phyloP scores from a whole-genome alignment of 2,113 vertebrate species.

The Cyprinodon variegatus region DNA sequence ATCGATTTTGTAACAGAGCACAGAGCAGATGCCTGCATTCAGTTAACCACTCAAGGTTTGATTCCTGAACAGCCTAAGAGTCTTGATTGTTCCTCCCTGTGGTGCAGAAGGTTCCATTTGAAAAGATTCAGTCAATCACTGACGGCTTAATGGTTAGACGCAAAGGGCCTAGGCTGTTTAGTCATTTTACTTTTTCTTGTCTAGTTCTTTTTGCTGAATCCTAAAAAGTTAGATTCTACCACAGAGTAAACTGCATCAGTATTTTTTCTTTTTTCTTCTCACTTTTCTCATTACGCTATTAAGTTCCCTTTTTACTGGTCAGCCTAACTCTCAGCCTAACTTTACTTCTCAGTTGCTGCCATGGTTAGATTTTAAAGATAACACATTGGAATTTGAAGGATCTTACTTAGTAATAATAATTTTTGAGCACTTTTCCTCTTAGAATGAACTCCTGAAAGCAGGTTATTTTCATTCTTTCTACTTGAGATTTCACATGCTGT shows the following conservation, averaged over 20 bases:
- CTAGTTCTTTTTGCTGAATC: not conserved
- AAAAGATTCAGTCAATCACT: conserved; percentile 2
- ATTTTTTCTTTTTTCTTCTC: conserved; percentile 30
- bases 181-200: not conserved
- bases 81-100: not conserved
- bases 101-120: not conserved
- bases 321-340: not conserved
- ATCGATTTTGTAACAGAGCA: not conserved
- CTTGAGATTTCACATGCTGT: not conserved
- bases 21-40: not conserved
- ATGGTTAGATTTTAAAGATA: not conserved
- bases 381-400: not conserved
- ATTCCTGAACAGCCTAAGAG: conserved; percentile 7
- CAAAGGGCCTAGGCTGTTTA: not conserved
- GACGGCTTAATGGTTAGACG: not conserved
- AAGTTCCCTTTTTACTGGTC: not conserved
- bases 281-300: conserved; percentile 2
- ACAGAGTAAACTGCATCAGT: conserved; percentile 34
- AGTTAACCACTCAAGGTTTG: not conserved
- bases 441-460: not conserved
- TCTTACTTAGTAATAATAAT: conserved; percentile 1
- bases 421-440: conserved; percentile 10
- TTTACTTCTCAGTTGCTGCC: conserved; percentile 10
- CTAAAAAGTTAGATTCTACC: not conserved
- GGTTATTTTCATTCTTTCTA: not conserved